Conservation (phyloP, 2,888 invertebrate species). For the Stenchaetothrips biformis region DNA sequence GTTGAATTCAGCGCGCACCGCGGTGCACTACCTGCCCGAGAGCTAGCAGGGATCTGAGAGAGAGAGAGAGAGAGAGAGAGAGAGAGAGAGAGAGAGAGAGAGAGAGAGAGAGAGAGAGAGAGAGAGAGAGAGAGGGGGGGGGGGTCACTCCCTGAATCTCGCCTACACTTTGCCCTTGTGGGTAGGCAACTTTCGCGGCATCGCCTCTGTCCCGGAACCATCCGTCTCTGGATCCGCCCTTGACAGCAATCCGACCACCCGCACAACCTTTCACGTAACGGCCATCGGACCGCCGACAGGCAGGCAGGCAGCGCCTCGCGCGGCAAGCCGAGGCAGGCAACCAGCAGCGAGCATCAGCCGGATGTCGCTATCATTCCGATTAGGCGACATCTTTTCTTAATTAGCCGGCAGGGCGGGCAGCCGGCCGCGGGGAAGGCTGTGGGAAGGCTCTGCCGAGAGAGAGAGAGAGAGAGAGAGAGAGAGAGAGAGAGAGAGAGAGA, state of each 20-base stretch:
- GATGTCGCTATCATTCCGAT: slow-evolving; percentile 13
- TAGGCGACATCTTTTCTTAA: slow-evolving; percentile 22
- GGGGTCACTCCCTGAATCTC: too few species aligned
- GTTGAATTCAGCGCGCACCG: too few species aligned
- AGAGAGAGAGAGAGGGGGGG: not conserved
- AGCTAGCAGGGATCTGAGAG: not conserved
- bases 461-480: not conserved
- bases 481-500: not conserved
- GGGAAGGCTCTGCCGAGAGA: not conserved
- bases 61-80: not conserved
- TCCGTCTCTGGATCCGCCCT: too few species aligned
- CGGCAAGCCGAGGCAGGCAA: too few species aligned
- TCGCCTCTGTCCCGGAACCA: too few species aligned
- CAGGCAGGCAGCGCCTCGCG: too few species aligned
- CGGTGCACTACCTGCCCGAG: too few species aligned
- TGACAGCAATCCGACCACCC: too few species aligned
- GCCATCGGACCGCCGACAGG: too few species aligned
- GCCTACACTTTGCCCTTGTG: too few species aligned
- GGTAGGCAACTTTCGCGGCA: too few species aligned
- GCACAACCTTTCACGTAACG: too few species aligned
- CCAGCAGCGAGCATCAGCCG: not conserved
- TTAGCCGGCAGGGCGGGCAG: not conserved
- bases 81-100: not conserved
- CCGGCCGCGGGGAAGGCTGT: not conserved
- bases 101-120: slow-evolving; percentile 26